Base-by-base conservation (phyloP, 2,888 invertebrate species). In the Tricholauxania praeusta region DNA sequence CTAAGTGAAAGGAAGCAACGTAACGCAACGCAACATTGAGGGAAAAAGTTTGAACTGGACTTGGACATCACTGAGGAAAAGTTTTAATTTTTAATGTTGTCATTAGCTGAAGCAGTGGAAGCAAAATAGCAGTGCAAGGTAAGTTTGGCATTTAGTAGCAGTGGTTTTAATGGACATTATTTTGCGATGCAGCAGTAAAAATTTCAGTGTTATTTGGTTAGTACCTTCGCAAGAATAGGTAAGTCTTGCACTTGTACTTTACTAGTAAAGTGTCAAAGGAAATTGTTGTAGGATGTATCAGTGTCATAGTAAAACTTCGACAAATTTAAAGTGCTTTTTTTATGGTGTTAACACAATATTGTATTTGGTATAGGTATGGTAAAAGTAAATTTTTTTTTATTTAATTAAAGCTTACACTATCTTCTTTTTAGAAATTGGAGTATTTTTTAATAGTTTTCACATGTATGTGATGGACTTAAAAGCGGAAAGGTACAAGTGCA, bases 31-130 rank as follows among this genome's bases (percentile, higher is more conserved):
- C 10, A 39, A 4, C 39, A 10, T 7, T 3, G 39, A 39, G 39
- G 39, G 39, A 39, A 7, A 39, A 39, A 39, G 1, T 39, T 39
- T 39, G 39, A 39, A 39, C 39, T 39, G 39, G 39, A 39, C 39
- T 39, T 39, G 39, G 10, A 39, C 39, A 39, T 7, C 39, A 19
- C 22, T 10, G 14, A 49, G 19, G 10, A 47, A 62, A 64, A 64
- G 22, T 64, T 64, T 64, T 51, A 51, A 64, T 64, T 64, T 64
- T 64, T 64, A 51, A 64, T 64, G 19, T 15, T 64, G 49, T 51
- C 64, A 64, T 64, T 64, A 64, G 64, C 14, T 19, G 57, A 28
- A 57, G 22, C 7, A 28, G 14, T 2, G 15, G 57, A 28, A 22
- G 28, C 57, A 57, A 28, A 28, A 57, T 12, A 57, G 22, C 14